Evolutionary conservation across 1,140 invertebrate genomes (phyloP).

Genomic region (Drosophila carrolli): DNA sequence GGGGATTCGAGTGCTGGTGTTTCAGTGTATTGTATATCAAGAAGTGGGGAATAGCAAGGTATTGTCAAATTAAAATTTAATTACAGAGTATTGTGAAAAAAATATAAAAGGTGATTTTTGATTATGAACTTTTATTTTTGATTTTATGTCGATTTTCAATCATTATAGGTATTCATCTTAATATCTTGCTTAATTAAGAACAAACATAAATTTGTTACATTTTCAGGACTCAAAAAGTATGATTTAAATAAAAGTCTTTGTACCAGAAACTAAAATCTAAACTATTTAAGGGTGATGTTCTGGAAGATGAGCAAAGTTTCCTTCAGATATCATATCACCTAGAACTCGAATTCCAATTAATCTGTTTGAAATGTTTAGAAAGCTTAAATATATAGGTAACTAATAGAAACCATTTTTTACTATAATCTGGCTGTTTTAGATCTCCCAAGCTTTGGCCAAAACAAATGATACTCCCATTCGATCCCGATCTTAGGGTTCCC

Average conservation of each 20-base stretch:
- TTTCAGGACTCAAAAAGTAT: too few relatives aligned
- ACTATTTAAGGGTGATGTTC: not conserved
- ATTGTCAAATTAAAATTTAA: not conserved
- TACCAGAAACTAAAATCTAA: too few relatives aligned
- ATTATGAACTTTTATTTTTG: too few relatives aligned
- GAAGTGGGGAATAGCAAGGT: not conserved
- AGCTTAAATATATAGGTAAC: constrained; percentile 15
- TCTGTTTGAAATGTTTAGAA: not conserved
- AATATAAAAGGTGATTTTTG: too few relatives aligned
- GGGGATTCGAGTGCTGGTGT: not conserved
- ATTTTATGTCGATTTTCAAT: too few relatives aligned
- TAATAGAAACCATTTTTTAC: constrained; percentile 46
- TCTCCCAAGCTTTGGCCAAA: constrained; percentile 27
- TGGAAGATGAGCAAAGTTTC: not conserved
- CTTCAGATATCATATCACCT: constrained; percentile 4
- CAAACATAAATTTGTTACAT: too few relatives aligned
- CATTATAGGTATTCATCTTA: too few relatives aligned
- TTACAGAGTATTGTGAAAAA: not conserved
- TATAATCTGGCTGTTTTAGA: constrained; percentile 26
- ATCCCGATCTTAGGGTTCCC: constrained; percentile 3
- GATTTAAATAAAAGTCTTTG: too few relatives aligned
- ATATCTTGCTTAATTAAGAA: too few relatives aligned
- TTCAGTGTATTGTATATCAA: not conserved
- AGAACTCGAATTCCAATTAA: not conserved
- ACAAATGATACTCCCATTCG: constrained; percentile 26